Evolutionary conservation across 2,797 vertebrate genomes (phyloP).

Genomic region (Enoplosus armatus): DNA sequence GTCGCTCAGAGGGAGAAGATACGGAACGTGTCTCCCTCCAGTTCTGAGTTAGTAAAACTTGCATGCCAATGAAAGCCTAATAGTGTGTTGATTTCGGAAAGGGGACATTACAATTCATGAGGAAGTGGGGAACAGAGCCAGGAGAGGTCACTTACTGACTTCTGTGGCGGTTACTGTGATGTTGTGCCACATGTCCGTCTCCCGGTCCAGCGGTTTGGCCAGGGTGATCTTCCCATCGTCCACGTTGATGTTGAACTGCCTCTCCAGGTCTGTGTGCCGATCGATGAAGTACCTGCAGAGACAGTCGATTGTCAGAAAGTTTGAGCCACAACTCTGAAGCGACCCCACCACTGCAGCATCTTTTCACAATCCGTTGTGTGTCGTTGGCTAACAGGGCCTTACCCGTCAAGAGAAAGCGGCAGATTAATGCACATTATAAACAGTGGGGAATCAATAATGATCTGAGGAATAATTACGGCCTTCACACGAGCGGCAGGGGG

Average conservation of each 20-base stretch:
- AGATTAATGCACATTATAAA: constrained; percentile 68
- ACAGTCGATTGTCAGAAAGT: constrained; percentile 55
- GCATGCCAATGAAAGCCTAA: constrained; percentile 28
- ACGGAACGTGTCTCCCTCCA: constrained; percentile 4
- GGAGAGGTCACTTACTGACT: constrained; percentile 90
- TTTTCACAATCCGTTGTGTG: constrained; percentile 65
- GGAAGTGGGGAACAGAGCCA: background rate
- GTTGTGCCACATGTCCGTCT: constrained; percentile 97
- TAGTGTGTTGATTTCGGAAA: constrained; percentile 27
- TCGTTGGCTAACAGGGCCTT: constrained; percentile 35
- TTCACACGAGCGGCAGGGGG: constrained; percentile 77
- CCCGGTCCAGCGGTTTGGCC: constrained; percentile 95
- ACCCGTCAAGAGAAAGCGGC: constrained; percentile 67
- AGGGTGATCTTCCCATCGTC: constrained; percentile 97
- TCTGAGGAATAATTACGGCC: constrained; percentile 87
- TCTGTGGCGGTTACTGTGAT: constrained; percentile 98
- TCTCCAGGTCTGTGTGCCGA: constrained; percentile 97
- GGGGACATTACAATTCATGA: constrained; percentile 24
- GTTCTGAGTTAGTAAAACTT: constrained; percentile 15
- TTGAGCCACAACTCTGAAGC: constrained; percentile 34
- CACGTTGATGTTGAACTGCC: constrained; percentile 98
- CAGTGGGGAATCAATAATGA: constrained; percentile 83
- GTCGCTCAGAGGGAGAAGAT: constrained; percentile 9
- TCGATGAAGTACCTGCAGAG: constrained; percentile 95
- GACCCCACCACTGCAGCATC: constrained; percentile 1